phyloP scores from a whole-genome alignment of 1,140 invertebrate genomes.

The Cotesia glomerata region DNA sequence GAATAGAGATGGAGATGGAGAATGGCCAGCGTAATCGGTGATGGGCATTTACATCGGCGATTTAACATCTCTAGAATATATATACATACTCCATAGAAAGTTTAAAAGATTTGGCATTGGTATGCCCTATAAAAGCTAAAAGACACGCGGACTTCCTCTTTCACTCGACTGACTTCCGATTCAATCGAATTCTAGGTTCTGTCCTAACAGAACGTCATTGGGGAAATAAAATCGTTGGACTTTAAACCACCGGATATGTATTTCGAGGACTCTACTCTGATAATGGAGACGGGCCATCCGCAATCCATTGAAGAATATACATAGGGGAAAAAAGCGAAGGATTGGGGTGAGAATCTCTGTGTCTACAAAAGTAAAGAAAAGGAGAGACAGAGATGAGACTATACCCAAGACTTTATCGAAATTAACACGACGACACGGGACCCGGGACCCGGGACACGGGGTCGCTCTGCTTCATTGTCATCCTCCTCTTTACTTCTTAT shows the following conservation, averaged over 20 bases:
- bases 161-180: too few species aligned
- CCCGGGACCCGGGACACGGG: constrained; percentile 9
- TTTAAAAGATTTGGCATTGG: too few species aligned
- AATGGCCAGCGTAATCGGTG: too few species aligned
- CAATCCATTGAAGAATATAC: constrained; percentile 18
- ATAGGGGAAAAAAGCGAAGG: neutral
- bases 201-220: constrained; percentile 9
- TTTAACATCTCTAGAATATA: too few species aligned
- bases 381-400: neutral
- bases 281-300: constrained; percentile 46
- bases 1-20: too few species aligned
- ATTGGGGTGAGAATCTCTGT: neutral
- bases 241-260: constrained; percentile 54
- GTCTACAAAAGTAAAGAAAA: constrained; percentile 16
- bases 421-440: constrained; percentile 21
- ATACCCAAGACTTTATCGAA: constrained; percentile 16
- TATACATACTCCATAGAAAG: too few species aligned
- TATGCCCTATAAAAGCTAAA: too few species aligned
- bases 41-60: too few species aligned
- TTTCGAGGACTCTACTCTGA: constrained; percentile 44
- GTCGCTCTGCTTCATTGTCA: constrained; percentile 10
- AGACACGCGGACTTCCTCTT: too few species aligned
- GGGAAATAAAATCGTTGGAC: constrained; percentile 35
- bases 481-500: constrained; percentile 11
- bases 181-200: too few species aligned